Percentiles rank a stretch among this genome's conserved stretches.
Evolutionary conservation across 35 echinoderm and acorn worm genomes (phyloP).

Genomic region (Patiria miniata): DNA sequence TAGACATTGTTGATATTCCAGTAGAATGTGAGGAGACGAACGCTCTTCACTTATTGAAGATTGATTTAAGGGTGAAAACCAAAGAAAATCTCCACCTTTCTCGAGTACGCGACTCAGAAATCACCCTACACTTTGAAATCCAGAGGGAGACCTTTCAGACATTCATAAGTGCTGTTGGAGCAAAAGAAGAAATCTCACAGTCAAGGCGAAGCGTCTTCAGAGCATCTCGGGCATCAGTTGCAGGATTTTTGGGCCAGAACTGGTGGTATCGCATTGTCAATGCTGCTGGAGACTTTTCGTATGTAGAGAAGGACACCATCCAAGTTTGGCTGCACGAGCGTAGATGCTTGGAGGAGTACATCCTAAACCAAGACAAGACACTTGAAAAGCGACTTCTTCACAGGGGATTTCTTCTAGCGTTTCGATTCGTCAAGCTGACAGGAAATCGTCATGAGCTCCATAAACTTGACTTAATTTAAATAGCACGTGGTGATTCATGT

Average conservation of each 20-base stretch:
- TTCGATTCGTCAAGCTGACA: conserved; percentile 46
- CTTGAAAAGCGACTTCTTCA: conserved; percentile 37
- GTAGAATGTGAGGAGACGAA: neutral
- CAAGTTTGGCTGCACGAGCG: conserved; percentile 58
- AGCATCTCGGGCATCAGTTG: neutral
- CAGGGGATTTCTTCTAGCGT: conserved; percentile 33
- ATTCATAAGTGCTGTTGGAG: neutral
- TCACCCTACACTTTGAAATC: conserved; percentile 28
- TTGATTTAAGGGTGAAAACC: conserved; percentile 34
- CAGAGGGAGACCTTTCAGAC: conserved; percentile 36
- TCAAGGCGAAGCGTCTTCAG: neutral
- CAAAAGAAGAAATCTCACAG: neutral
- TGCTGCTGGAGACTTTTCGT: conserved; percentile 40
- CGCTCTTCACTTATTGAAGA: conserved; percentile 12
- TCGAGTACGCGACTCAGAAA: conserved; percentile 15
- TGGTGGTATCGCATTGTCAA: conserved; percentile 42
- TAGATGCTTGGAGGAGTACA: conserved; percentile 44
- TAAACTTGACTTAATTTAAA: too few species aligned
- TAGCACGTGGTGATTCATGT: too few species aligned
- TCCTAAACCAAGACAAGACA: neutral
- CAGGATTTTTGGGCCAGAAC: neutral
- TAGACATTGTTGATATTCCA: conserved; percentile 30
- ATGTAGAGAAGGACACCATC: conserved; percentile 30
- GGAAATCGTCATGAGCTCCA: conserved; percentile 36
- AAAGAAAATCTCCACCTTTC: conserved; percentile 46